Conservation (phyloP, 1,140 invertebrate genomes). For the Bombus confusus region DNA sequence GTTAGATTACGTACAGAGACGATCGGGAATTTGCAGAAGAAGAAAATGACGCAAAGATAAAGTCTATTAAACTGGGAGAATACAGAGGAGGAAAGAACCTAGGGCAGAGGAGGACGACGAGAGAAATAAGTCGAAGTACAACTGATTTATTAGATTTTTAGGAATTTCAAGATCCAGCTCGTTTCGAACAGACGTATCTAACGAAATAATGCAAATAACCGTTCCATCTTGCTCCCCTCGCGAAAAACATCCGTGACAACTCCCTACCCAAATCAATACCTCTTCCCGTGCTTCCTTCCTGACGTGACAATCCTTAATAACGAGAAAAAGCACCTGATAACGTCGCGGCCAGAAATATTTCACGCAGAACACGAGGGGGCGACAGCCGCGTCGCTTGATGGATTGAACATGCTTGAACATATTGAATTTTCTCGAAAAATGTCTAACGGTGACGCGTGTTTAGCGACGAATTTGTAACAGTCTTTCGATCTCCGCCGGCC, state of each 20-base stretch:
- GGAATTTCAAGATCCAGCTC: not conserved
- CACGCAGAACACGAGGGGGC: not conserved
- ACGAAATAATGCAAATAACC: not conserved
- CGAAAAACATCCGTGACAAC: not conserved
- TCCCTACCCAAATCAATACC: not conserved
- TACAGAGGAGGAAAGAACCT: too few species aligned
- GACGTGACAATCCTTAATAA: constrained; percentile 7
- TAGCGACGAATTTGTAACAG: constrained; percentile 24
- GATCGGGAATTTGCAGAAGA: not conserved
- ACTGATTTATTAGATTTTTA: not conserved
- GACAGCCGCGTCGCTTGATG: constrained; percentile 31
- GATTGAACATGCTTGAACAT: constrained; percentile 35
- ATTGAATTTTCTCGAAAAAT: constrained; percentile 34
- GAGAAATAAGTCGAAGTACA: not conserved
- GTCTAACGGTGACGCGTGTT: constrained; percentile 24
- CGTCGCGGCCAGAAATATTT: constrained; percentile 34
- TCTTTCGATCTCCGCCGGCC: not conserved
- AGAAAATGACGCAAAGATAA: too few species aligned
- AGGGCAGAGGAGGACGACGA: not conserved
- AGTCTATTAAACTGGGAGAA: too few species aligned
- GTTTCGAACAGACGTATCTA: not conserved
- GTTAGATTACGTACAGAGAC: too few species aligned
- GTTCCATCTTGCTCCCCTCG: not conserved
- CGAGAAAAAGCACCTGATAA: not conserved
- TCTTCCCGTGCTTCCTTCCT: not conserved